Evolutionary conservation across 2,797 vertebrate genomes (phyloP).

Genomic region (Anolis apletophallus): DNA sequence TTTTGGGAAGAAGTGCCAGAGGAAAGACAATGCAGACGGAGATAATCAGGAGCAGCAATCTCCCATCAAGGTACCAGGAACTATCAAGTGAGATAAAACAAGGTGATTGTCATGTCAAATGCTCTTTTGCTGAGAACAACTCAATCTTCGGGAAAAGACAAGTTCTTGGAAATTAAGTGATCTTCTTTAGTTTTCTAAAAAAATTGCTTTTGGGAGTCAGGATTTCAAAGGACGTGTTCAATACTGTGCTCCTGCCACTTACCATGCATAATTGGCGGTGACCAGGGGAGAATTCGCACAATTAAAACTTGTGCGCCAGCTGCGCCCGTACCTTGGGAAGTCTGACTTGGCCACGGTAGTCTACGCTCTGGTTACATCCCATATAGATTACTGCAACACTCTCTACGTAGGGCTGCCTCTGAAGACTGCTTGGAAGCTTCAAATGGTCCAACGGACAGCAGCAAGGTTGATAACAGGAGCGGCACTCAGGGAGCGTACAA

Average conservation of each 20-base stretch:
- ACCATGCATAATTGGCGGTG: too few relatives aligned
- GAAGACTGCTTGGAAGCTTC: too few relatives aligned
- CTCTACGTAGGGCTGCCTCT: too few relatives aligned
- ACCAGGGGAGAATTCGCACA: too few relatives aligned
- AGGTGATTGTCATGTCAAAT: background rate
- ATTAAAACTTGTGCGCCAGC: too few relatives aligned
- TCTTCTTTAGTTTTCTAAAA: background rate
- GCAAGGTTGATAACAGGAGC: too few relatives aligned
- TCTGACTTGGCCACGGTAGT: too few relatives aligned
- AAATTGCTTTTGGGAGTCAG: background rate
- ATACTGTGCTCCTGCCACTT: rapidly evolving
- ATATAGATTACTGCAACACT: too few relatives aligned
- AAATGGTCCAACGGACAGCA: too few relatives aligned
- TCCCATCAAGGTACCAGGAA: conserved; percentile 91
- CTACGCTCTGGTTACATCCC: too few relatives aligned
- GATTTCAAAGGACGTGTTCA: background rate
- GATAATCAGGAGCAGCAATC: conserved; percentile 83
- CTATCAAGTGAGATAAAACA: conserved; percentile 62
- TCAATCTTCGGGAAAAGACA: conserved; percentile 20
- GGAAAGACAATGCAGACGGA: conserved; percentile 88
- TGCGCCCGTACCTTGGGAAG: too few relatives aligned
- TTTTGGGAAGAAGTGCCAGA: conserved; percentile 90
- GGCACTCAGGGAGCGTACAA: too few relatives aligned
- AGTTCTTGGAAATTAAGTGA: conserved; percentile 2
- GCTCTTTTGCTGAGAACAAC: conserved; percentile 14